A percentile compares a stretch with the other conserved stretches of the same genome.
Conservation (phyloP, 2,888 invertebrate genomes). For the Thysanoteuthis rhombus region DNA sequence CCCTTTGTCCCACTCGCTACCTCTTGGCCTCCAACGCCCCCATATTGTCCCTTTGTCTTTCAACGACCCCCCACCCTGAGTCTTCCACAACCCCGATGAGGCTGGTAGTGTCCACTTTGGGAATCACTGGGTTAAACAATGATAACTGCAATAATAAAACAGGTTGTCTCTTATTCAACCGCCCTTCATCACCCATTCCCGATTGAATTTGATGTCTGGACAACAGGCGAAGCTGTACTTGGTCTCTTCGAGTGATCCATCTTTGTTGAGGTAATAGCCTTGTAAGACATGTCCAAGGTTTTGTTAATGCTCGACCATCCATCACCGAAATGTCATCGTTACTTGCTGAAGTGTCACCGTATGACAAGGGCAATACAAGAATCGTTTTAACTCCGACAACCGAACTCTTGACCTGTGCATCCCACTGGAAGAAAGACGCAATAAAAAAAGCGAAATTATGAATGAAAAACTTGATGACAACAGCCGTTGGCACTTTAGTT, state of each 20-base stretch:
- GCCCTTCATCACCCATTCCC: neutral
- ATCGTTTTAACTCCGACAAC: neutral
- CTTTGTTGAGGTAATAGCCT: neutral
- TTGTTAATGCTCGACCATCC: neutral
- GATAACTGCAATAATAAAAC: neutral
- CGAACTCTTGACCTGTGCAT: neutral
- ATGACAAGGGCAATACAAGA: neutral
- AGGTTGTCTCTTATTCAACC: neutral
- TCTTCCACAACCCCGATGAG: too few relatives aligned
- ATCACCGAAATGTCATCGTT: neutral
- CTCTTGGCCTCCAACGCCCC: too few relatives aligned
- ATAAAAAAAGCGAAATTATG: neutral
- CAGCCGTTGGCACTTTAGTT: neutral
- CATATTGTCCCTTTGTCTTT: too few relatives aligned
- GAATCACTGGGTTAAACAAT: too few relatives aligned
- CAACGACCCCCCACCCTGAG: too few relatives aligned
- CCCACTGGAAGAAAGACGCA: neutral
- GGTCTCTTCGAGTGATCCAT: neutral
- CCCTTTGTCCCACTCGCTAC: too few relatives aligned
- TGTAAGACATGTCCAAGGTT: neutral
- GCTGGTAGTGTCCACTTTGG: too few relatives aligned
- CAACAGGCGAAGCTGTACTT: neutral
- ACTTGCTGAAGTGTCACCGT: neutral
- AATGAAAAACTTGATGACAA: neutral
- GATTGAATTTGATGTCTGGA: neutral